Evolutionary conservation across 2,888 invertebrate species (phyloP), one percentile per base, ranked within the genome.

Genomic region (Tipula unca): DNA sequence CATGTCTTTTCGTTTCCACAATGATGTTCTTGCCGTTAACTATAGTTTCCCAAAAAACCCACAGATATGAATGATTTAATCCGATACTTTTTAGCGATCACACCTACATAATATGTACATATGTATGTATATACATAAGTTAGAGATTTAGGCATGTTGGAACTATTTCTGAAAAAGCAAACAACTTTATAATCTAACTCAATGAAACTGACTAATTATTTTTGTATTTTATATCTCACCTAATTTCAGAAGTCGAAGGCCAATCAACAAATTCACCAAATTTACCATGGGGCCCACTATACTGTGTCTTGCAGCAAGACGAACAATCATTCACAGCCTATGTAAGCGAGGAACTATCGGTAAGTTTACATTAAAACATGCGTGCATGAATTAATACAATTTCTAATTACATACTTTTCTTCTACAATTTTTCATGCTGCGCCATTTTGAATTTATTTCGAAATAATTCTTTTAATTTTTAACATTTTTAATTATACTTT

Each of bases 261-360:
- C 90, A 90, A 87, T 90, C 92, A 86, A 92, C 92, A 86, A 88
- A 89, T 85, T 88, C 88, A 54, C 89, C 89, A 87, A 88, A 89
- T 85, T 87, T 91, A 85, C 90, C 90, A 69, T 95, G 95, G 95
- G 94, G 94, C 88, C 95, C 95, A 29, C 93, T 92, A 89, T 95
- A 94, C 90, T 95, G 95, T 90, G 94, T 95, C 36, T 92, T 95
- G 86, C 92, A 94, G 86, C 94, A 94, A 90, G 94, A 94, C 89
- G 94, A 94, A 88, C 93, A 94, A 89, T 94, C 94, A 84, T 93
- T 95, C 88, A 94, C 94, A 25, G 93, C 94, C 86, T 94, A 95
- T 90, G 92, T 94, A 88, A 94, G 93, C 88, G 95, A 95, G 90
- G 94, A 95, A 90, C 93, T 95, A 91, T 93, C 94, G 90, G 94